Evolutionary conservation across 2,888 invertebrate species (phyloP), one percentile per base, ranked within the genome.

Genomic region (Colletes collaris): DNA sequence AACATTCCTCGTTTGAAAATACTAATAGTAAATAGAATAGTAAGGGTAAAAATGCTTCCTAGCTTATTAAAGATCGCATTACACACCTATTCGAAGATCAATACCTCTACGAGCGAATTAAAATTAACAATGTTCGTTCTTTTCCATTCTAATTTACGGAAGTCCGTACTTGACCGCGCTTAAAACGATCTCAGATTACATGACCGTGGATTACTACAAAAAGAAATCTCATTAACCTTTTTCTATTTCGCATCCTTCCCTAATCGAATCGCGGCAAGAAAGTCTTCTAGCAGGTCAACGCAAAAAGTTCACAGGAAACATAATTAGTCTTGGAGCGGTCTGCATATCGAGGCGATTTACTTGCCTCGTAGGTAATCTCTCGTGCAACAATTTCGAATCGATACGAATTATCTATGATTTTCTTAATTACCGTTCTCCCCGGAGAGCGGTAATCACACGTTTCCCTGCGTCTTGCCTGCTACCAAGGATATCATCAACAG

Each of bases 401-500:
- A 37, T 58, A 40, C 35, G 27, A 10, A 60, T 35, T 19, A 11
- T 16, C n/a, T 37, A 16, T 35, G 55, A 74, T 70, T 55, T 55
- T 19, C 27, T 76, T 52, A 50, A 63, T 76, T 68, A 40, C 35
- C 58, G 69, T 72, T 37, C 46, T 74, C 60, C 56, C 46, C 7
- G 7, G 52, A 46, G 35, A 8, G 35, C 10, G 44, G 44, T 55
- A 44, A 66, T 40, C 70, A 46, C 49, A 58, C 65, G 63, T 37
- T 52, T 50, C 27, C 35, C 50, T 46, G n/a, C 40, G 53, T 49
- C 11, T 10, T 19, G 4, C 44, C 8, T 2, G 37, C 50, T 16
- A n/a, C 0, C 52, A 44, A 60, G n/a, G 40, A 55, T 13, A 27
- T 60, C 19, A 40, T 55, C 58, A n/a, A 13, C 35, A 7, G 10